Conservation (phyloP, 2,113 vertebrate species). For the Micromys minutus region DNA sequence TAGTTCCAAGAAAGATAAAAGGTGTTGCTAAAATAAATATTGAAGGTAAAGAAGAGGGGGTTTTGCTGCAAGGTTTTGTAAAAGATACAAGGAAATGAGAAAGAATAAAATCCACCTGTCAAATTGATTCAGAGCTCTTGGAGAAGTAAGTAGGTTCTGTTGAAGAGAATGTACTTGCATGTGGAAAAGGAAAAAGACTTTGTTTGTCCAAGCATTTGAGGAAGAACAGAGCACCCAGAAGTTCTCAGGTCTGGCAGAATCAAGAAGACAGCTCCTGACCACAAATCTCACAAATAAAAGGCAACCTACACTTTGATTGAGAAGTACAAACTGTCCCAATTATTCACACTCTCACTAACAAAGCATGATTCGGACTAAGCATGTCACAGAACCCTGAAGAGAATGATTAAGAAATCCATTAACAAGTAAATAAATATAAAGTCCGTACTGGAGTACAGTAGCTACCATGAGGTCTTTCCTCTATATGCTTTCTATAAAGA, state of each 20-base stretch:
- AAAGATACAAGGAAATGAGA: neutral
- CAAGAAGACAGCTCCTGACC: neutral
- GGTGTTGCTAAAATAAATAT: neutral
- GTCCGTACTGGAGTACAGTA: neutral
- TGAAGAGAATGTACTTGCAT: neutral
- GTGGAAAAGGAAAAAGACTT: neutral
- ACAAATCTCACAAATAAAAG: neutral
- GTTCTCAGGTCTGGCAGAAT: neutral
- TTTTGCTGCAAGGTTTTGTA: neutral
- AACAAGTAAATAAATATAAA: neutral
- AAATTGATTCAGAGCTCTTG: neutral
- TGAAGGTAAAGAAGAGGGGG: neutral
- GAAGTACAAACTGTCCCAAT: neutral
- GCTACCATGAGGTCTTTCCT: neutral
- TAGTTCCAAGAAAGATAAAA: neutral
- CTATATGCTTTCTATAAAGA: neutral
- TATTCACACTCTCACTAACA: neutral
- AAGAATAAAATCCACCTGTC: neutral
- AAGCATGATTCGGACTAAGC: neutral
- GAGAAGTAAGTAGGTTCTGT: neutral
- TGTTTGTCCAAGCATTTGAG: neutral
- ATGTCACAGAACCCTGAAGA: neutral
- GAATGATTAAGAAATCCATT: neutral
- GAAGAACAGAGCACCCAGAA: neutral
- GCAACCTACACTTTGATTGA: slow-evolving; percentile 3